Percentiles rank a stretch among this genome's conserved stretches.
These are phyloP conservation scores for Agrypnus murinus DNA, from an alignment of 2,888 invertebrate species.

Conservation along the genomic window DNA sequence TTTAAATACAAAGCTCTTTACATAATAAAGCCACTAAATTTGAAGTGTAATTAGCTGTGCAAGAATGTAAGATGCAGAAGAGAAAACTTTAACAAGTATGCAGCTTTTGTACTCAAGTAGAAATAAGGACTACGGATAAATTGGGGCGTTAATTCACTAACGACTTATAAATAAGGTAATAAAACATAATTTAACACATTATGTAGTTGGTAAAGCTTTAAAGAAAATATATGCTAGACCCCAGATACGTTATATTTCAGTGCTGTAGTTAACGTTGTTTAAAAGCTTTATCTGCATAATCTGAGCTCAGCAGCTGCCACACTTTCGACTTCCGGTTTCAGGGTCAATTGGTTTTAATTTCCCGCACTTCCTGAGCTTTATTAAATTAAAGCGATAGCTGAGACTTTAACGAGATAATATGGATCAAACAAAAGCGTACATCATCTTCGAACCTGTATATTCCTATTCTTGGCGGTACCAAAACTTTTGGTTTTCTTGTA, in stretches of 20 bases:
- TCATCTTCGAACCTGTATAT: slow-evolving; percentile 40
- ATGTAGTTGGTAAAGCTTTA: slow-evolving; percentile 40
- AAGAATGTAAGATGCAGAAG: too few relatives aligned
- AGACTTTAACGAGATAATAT: slow-evolving; percentile 51
- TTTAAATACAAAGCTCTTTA: too few relatives aligned
- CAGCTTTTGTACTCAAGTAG: too few relatives aligned
- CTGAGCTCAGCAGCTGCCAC: slow-evolving; percentile 52
- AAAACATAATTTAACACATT: slow-evolving; percentile 41
- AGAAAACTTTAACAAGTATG: too few relatives aligned
- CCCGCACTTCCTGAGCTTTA: slow-evolving; percentile 55
- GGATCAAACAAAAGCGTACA: slow-evolving; percentile 44
- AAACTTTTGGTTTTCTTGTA: slow-evolving; percentile 48
- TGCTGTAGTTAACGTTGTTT: slow-evolving; percentile 46
- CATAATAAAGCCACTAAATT: too few relatives aligned
- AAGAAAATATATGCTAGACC: slow-evolving; percentile 42
- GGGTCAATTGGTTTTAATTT: slow-evolving; percentile 59
- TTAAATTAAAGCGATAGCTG: slow-evolving; percentile 54
- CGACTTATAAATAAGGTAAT: slow-evolving; percentile 37
- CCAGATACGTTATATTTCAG: slow-evolving; percentile 40
- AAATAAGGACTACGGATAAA: too few relatives aligned
- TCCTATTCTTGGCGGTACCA: slow-evolving; percentile 35
- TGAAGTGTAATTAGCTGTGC: too few relatives aligned
- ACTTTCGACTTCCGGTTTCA: slow-evolving; percentile 56
- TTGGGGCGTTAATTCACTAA: slow-evolving; percentile 27
- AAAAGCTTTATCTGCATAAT: slow-evolving; percentile 56